Base-by-base conservation (phyloP, 2,113 vertebrate genomes). In the Lota lota region DNA sequence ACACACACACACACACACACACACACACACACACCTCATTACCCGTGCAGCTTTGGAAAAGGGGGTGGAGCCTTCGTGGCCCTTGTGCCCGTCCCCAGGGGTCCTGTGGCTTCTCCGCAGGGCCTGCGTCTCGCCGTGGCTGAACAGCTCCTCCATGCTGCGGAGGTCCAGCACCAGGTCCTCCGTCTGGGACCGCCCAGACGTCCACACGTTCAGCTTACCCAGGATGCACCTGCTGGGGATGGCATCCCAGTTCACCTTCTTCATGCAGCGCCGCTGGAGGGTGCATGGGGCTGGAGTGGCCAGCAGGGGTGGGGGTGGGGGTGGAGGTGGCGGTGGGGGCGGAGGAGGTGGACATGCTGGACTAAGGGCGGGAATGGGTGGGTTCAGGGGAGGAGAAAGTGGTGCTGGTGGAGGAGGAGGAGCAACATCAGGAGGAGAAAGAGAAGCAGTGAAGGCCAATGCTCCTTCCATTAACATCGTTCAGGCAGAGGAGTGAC, bases 191-290 rank as follows among this genome's bases (percentile, higher is more conserved):
- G 70, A 68, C 18, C 81, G 77, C 21, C 79, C 76, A 2, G 82
- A 84, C 0, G 93, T 94, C 93, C 94, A 94, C 22, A 94, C 86
- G 1, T 92, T 94, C 40, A 82, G 21, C 56, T 91, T 92, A 0
- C 93, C 93, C 47, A 91, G 57, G 11, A 94, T 91, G 1, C 85
- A 85, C 64, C 93, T 90, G 22, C 75, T 86, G 10, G 93, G 93
- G 24, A 95, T 83, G n/a, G 92, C 81, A 21, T 92, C 92, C 94
- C 93, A 94, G 86, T 94, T 92, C 56, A 94, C 89, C 81, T 87
- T 92, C 28, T 94, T 92, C 85, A 95, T 89, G 53, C 91, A 91
- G 18, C 83, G 83, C 0, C 79, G 81, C 15, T 78, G 79, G 40
- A 63, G 65, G 18, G 69, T 62, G 85, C 47, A 64, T 65, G 17